A percentile compares a stretch with the other conserved stretches of the same genome.
Conservation (phyloP, 2,888 invertebrate genomes). For the Agrilus mali region DNA sequence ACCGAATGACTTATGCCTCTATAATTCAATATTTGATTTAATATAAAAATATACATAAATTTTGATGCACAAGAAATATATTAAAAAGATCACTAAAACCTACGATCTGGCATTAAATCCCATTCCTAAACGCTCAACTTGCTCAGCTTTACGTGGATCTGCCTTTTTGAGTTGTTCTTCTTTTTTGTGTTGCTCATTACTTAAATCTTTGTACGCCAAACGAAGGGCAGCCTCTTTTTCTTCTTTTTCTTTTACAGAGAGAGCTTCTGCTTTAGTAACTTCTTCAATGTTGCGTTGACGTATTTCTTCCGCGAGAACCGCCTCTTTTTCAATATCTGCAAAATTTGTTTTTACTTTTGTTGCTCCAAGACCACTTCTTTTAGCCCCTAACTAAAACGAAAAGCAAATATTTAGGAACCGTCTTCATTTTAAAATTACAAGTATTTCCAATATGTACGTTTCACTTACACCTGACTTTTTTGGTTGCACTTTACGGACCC, state of each 20-base stretch:
- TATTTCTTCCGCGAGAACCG: constrained; percentile 71
- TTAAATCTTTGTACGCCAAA: constrained; percentile 68
- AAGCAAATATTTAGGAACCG: constrained; percentile 3
- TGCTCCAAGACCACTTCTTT: constrained; percentile 85
- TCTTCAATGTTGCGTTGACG: constrained; percentile 32
- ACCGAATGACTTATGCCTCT: constrained; percentile 76
- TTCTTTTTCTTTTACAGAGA: constrained; percentile 51
- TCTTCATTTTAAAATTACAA: neutral
- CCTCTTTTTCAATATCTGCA: constrained; percentile 85
- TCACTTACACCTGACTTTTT: constrained; percentile 55
- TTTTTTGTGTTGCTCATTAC: constrained; percentile 50
- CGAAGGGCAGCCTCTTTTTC: constrained; percentile 54
- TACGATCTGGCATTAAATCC: constrained; percentile 52
- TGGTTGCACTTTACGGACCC: constrained; percentile 52
- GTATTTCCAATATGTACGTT: too few species aligned
- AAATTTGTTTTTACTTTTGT: constrained; percentile 92
- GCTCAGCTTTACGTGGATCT: constrained; percentile 75
- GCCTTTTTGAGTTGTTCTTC: constrained; percentile 58
- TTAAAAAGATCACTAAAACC: constrained; percentile 10
- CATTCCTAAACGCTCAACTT: constrained; percentile 90
- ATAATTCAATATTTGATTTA: constrained; percentile 9
- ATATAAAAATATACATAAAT: constrained; percentile 2
- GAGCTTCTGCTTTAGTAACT: constrained; percentile 28
- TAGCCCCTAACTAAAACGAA: constrained; percentile 59
- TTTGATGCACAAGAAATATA: neutral